Base-by-base conservation (phyloP, 2,113 vertebrate genomes). In the Microcebus jonahi region DNA sequence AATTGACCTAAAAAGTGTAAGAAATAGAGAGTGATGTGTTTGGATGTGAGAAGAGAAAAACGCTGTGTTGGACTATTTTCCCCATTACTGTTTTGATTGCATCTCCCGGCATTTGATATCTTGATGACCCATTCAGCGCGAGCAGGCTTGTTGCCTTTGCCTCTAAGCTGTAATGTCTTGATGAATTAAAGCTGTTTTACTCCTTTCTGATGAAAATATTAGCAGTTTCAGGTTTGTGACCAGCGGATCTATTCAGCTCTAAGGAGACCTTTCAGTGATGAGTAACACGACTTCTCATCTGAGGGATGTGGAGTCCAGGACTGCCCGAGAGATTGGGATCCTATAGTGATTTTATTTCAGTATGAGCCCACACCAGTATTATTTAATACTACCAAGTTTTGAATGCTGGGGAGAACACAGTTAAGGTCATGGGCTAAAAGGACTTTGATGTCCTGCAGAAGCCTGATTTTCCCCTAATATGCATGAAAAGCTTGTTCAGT, bases 381-480 rank as follows among this genome's bases (percentile, higher is more conserved):
- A 91, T 96, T 97, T 90, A 95, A 94, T 83, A 93, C 76, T 84
- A 50, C 93, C 65, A 65, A 48, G 83, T 90, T 96, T 82, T 45
- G 3, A 79, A 75, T 97, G 96, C 91, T 68, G 55, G 75, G 73
- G 91, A 77, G 95, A 96, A 77, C 91, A 76, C 65, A 23, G 94
- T 96, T 91, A 90, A 95, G 95, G 97, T 97, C 94, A 88, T 96
- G 91, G 96, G 95, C 94, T 96, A 84, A 97, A 91, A 96, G 96
- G 96, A 95, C 98, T 97, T 97, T 96, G 97, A 97, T 97, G 96
- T 97, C 95, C 80, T 94, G 86, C 67, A 57, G 95, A 94, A 95
- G 93, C 92, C 95, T 77, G 95, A 96, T 96, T 97, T 98, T 68
- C 89, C 61, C 70, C 71, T 98, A 97, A 96, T 88, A 94, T 15